Conservation (phyloP, 1,140 invertebrate species). For the Drosophila busckii region DNA sequence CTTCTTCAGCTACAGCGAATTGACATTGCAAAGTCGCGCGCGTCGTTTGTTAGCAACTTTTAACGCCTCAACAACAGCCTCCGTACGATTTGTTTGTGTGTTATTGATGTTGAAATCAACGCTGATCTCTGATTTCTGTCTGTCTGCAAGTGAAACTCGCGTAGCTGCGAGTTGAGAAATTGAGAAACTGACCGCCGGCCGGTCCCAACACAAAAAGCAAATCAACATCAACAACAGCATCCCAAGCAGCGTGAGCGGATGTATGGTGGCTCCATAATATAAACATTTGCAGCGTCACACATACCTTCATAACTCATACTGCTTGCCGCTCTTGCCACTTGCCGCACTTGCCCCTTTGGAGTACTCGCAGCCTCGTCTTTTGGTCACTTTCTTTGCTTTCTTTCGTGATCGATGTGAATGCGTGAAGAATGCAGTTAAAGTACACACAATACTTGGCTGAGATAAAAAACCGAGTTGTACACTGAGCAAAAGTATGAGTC, state of each 20-base stretch:
- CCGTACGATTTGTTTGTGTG: constrained; percentile 1
- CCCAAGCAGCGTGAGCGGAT: constrained; percentile 18
- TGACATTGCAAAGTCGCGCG: constrained; percentile 13
- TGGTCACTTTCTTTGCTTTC: constrained; percentile 44
- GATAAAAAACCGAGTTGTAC: constrained; percentile 5
- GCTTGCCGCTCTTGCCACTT: constrained; percentile 13
- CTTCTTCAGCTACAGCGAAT: no score
- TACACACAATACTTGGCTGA: no score
- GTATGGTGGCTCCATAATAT: constrained; percentile 29
- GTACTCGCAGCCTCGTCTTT: constrained; percentile 11
- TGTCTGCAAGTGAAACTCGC: constrained; percentile 58
- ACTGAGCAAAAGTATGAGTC: constrained; percentile 17
- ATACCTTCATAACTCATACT: not conserved
- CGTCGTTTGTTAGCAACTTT: constrained; percentile 31
- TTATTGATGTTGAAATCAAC: constrained; percentile 24
- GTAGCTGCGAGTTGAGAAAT: constrained; percentile 10
- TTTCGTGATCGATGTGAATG: constrained; percentile 32
- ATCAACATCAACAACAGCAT: constrained; percentile 5
- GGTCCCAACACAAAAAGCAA: constrained; percentile 8
- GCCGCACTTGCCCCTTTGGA: constrained; percentile 5
- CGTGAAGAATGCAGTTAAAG: constrained; percentile 30
- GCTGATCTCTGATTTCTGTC: constrained; percentile 12
- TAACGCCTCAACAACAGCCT: constrained; percentile 11
- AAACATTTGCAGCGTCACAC: no score
- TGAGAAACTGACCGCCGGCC: constrained; percentile 17